Evolutionary conservation across 2,113 vertebrate genomes (phyloP).

Genomic region (Microcebus tavaratra): DNA sequence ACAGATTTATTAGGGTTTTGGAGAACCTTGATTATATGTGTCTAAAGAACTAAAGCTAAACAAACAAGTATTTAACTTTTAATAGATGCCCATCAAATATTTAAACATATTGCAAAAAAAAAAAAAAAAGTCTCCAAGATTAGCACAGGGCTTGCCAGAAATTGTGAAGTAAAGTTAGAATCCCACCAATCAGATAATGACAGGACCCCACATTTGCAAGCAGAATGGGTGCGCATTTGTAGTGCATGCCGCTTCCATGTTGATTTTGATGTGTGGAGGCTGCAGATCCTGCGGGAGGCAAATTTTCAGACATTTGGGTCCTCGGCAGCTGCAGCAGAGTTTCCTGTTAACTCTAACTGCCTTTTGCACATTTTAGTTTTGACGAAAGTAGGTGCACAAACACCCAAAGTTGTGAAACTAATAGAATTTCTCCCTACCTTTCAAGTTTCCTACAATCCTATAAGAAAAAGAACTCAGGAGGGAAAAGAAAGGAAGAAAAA

Average conservation of each 20-base stretch:
- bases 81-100: slow-evolving; percentile 75
- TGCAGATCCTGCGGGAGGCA: slow-evolving; percentile 44
- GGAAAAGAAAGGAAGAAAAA: background rate
- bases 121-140: slow-evolving; percentile 9
- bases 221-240: background rate
- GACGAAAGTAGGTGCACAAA: slow-evolving; percentile 28
- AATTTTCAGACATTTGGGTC: slow-evolving; percentile 31
- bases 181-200: slow-evolving; percentile 56
- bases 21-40: slow-evolving; percentile 87
- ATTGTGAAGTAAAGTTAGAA: slow-evolving; percentile 58
- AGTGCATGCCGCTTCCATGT: slow-evolving; percentile 29
- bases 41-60: slow-evolving; percentile 88
- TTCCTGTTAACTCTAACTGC: slow-evolving; percentile 43
- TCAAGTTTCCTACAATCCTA: background rate
- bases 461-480: background rate
- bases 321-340: background rate
- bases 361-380: slow-evolving; percentile 54
- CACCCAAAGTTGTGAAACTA: slow-evolving; percentile 47
- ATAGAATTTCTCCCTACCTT: slow-evolving; percentile 33
- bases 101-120: slow-evolving; percentile 46
- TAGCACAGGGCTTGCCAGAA: slow-evolving; percentile 35
- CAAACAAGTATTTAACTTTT: slow-evolving; percentile 88
- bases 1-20: slow-evolving; percentile 87
- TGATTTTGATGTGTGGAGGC: slow-evolving; percentile 31
- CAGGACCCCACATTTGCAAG: slow-evolving; percentile 59